Evolutionary conservation across 2,888 invertebrate genomes (phyloP), one percentile per base, ranked within the genome.

Genomic region (Drosophila kambysellisi): DNA sequence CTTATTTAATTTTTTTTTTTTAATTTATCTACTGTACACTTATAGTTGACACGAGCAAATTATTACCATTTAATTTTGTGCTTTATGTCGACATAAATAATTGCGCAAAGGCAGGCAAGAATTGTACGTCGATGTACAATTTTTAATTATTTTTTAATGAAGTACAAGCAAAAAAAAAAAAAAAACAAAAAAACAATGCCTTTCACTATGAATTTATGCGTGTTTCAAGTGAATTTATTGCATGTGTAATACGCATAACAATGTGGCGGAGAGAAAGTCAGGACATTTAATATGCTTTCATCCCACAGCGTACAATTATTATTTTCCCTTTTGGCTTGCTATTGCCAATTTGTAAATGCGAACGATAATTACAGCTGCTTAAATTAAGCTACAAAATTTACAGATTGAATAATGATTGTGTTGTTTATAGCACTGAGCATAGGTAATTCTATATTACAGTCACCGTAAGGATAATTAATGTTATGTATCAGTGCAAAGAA

Each of bases 71-170:
- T 89, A 88, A 88, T 89, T 89, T 88, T 76, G 82, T 88, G 73
- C 75, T 84, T 88, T 82, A 84, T 85, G 79, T 64, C 76, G 60
- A 71, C 82, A 89, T 84, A 88, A 85, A 85, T 88, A 88, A 89
- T 89, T 89, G 74, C 80, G 90, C 83, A 82, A 77, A 85, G 78
- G 71, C 88, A 54, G 77, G 70, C 90, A 90, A 71, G 85, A 88
- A 86, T 69, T 64, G 60, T 56, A 74, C 74, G 74, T 74, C 82
- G 86, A 76, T 90, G 46, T 81, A 82, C 77, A 85, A 71, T 82
- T 86, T 85, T 86, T 89, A 89, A 86, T 86, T 86, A 86, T 86
- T 84, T 86, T 86, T 85, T 85, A 85, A 85, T 85, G 85, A 89
- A 89, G 67, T 85, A 85, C 74, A 82, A 74, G 67, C 64, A 39